A percentile compares a stretch with the other conserved stretches of the same genome.
phyloP scores from a whole-genome alignment of 1,140 invertebrate genomes.

The Lordiphosa collinella region DNA sequence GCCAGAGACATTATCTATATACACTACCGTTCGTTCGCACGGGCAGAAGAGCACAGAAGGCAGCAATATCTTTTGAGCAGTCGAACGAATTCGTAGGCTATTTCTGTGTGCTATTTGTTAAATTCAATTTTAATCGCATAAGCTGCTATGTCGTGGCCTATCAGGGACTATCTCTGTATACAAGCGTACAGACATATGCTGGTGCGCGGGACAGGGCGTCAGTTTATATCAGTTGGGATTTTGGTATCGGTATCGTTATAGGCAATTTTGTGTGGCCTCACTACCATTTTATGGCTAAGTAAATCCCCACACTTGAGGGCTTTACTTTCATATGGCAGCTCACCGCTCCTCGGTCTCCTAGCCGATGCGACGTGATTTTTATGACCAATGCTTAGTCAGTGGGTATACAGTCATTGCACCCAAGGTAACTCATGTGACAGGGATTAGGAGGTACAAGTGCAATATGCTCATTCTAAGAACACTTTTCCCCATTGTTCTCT shows the following conservation, averaged over 20 bases:
- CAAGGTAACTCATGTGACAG: slow-evolving; percentile 19
- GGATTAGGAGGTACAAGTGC: too few species aligned
- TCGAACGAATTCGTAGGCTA: slow-evolving; percentile 43
- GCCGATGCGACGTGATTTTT: slow-evolving; percentile 60
- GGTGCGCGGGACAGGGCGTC: slow-evolving; percentile 11
- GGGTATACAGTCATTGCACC: slow-evolving; percentile 7
- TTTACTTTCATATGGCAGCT: neutral
- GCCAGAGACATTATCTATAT: slow-evolving; percentile 57
- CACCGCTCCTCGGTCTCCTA: neutral
- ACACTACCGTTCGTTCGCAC: neutral
- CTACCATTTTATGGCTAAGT: slow-evolving; percentile 71
- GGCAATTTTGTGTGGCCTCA: slow-evolving; percentile 39
- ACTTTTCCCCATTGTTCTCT: neutral
- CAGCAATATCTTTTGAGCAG: slow-evolving; percentile 58
- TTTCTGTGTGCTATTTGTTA: slow-evolving; percentile 54
- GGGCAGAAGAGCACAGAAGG: slow-evolving; percentile 2
- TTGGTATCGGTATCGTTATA: slow-evolving; percentile 53
- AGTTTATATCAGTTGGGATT: slow-evolving; percentile 50
- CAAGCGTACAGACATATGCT: neutral
- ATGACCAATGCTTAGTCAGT: slow-evolving; percentile 57
- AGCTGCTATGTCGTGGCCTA: slow-evolving; percentile 64
- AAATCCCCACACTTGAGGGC: slow-evolving; percentile 71
- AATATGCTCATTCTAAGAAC: too few species aligned
- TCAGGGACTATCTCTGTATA: slow-evolving; percentile 63
- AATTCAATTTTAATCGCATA: slow-evolving; percentile 77